These are phyloP conservation scores for Cynoglossus semilaevis DNA, from an alignment of 2,113 vertebrate species.

Conservation along the genomic window DNA sequence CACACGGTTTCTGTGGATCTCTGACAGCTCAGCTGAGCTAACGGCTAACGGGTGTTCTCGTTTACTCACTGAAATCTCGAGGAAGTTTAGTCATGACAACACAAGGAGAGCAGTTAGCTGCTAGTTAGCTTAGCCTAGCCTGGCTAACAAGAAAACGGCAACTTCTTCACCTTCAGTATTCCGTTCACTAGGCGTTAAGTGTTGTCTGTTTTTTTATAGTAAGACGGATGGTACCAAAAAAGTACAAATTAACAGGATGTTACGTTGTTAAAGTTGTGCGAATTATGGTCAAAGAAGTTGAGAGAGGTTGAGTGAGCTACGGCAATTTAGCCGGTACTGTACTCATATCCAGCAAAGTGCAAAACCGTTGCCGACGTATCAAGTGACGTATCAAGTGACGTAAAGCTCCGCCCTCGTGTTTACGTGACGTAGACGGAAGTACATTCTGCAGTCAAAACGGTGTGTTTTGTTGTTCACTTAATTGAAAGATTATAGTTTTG, in stretches of 20 bases:
- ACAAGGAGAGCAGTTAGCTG: no score
- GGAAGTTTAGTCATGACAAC: conserved; percentile 4
- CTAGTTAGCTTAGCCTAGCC: neutral
- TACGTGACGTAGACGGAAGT: conserved; percentile 35
- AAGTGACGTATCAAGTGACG: neutral
- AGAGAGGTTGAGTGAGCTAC: no score
- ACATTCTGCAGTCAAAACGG: no score
- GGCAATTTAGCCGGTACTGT: no score
- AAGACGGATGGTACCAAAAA: neutral
- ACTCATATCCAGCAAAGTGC: no score
- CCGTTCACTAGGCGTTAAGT: conserved; percentile 11
- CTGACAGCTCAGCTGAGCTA: conserved; percentile 11
- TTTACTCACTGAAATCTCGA: conserved; percentile 43
- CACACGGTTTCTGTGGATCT: conserved; percentile 11
- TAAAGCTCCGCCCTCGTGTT: conserved; percentile 50
- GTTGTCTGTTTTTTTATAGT: neutral
- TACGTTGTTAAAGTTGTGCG: no score
- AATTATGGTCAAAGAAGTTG: no score
- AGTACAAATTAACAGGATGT: neutral
- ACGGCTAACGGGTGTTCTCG: conserved; percentile 23
- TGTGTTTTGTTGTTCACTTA: no score
- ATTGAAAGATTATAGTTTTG: no score
- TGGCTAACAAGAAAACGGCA: conserved; percentile 30
- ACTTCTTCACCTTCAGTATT: conserved; percentile 69
- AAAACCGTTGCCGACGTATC: neutral